Base-by-base conservation (phyloP, 2,888 invertebrate species). In the Diplazon laetatorius region DNA sequence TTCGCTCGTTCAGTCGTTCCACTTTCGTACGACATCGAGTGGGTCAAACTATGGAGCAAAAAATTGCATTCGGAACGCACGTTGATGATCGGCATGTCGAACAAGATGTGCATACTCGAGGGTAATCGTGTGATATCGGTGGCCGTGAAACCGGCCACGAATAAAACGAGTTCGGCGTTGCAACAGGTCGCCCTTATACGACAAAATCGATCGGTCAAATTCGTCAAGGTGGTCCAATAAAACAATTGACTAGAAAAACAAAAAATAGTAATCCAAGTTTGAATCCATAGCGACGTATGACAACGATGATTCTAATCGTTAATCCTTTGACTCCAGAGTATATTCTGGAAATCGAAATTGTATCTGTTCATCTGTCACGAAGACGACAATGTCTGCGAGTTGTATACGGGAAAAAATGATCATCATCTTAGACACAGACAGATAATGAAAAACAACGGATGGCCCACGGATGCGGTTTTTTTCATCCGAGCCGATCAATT, bases 281-380 rank as follows among this genome's bases (percentile, higher is more conserved):
- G n/a, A n/a, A n/a, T n/a, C n/a, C n/a, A n/a, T n/a, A n/a, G n/a
- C n/a, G n/a, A n/a, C n/a, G n/a, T n/a, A n/a, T n/a, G n/a, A n/a
- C n/a, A n/a, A n/a, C n/a, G n/a, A n/a, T n/a, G n/a, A n/a, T n/a
- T n/a, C n/a, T n/a, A n/a, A n/a, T n/a, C n/a, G n/a, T n/a, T n/a
- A n/a, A n/a, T n/a, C n/a, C n/a, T 52, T 50, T 35, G 0, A 52
- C 42, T 70, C 48, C 30, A 80, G 86, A 85, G 71, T 35, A 83
- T 82, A 59, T 63, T 79, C 0, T 88, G 87, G 87, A 83, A 83
- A 65, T 59, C 73, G 3, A 70, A 63, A 25, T 71, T 82, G 10
- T 88, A 85, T 50, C 48, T 88, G 18, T 62, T 87, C 35, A 48
- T 86, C 10, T 88, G 88, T 46, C 80, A 85, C 63, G 80, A 81